Percentiles rank a stretch among this genome's conserved stretches.
Conservation (phyloP, 2,113 vertebrate species). For the Chaenogobius annularis region DNA sequence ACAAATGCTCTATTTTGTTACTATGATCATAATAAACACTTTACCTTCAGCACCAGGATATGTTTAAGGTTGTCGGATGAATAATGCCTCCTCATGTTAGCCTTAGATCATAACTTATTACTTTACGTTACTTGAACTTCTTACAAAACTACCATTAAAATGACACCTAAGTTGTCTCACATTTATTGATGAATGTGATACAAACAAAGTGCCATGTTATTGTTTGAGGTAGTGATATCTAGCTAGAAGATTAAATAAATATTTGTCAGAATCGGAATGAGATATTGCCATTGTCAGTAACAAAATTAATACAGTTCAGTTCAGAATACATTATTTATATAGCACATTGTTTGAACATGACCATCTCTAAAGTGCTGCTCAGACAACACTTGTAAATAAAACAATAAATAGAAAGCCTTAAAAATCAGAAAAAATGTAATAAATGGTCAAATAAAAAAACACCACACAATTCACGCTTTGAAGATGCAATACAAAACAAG, state of each 20-base stretch:
- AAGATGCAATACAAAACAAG: too few relatives aligned
- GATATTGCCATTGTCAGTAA: too few relatives aligned
- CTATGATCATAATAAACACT: background rate
- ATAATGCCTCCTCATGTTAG: conserved; percentile 27
- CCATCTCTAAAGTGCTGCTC: too few relatives aligned
- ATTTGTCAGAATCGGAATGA: background rate
- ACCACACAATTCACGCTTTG: too few relatives aligned
- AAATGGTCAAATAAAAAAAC: too few relatives aligned
- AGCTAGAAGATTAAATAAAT: background rate
- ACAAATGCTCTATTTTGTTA: too few relatives aligned
- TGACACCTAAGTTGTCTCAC: background rate
- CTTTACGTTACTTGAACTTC: background rate
- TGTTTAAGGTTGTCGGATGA: background rate
- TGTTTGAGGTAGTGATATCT: background rate
- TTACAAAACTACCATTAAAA: background rate
- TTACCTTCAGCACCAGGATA: background rate
- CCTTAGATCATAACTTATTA: conserved; percentile 32
- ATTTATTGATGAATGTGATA: background rate
- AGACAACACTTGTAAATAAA: too few relatives aligned
- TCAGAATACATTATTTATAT: too few relatives aligned
- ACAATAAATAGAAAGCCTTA: too few relatives aligned
- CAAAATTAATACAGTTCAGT: too few relatives aligned
- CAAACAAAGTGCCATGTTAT: background rate
- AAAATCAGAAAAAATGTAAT: too few relatives aligned
- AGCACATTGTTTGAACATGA: too few relatives aligned